phyloP scores from a whole-genome alignment of 1,140 invertebrate species.

The Drosophila hydei region DNA sequence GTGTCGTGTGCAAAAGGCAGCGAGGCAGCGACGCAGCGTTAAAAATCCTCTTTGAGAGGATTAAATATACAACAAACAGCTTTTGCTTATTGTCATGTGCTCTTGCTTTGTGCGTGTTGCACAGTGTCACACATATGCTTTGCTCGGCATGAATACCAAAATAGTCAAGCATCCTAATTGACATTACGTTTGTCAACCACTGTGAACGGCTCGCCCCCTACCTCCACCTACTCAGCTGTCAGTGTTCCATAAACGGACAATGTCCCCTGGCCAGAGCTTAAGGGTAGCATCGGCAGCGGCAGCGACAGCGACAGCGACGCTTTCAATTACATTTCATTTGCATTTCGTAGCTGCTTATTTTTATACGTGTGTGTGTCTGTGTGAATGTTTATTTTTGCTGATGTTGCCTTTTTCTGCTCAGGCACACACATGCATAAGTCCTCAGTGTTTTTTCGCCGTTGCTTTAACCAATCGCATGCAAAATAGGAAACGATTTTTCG shows the following conservation, averaged over 20 bases:
- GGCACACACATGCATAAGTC: conserved; percentile 55
- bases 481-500: conserved; percentile 74
- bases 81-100: conserved; percentile 63
- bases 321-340: conserved; percentile 83
- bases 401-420: conserved; percentile 65
- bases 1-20: conserved; percentile 80
- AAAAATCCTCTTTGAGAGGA: conserved; percentile 84
- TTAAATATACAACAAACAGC: conserved; percentile 71
- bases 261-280: conserved; percentile 76
- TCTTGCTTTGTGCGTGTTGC: conserved; percentile 44
- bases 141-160: conserved; percentile 5
- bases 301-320: conserved; percentile 49
- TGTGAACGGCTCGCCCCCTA: conserved; percentile 17
- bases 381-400: conserved; percentile 65
- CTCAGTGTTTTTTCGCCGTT: conserved; percentile 50
- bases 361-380: conserved; percentile 46
- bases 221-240: conserved; percentile 1
- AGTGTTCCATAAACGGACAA: conserved; percentile 76
- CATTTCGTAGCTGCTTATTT: conserved; percentile 76
- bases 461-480: conserved; percentile 63
- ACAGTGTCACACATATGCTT: conserved; percentile 53
- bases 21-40: conserved; percentile 34
- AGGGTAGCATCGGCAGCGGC: conserved; percentile 59
- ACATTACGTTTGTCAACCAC: conserved; percentile 22
- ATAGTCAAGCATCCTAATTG: conserved; percentile 38